Base-by-base conservation (phyloP, 2,797 vertebrate species). In the Discoglossus pictus region DNA sequence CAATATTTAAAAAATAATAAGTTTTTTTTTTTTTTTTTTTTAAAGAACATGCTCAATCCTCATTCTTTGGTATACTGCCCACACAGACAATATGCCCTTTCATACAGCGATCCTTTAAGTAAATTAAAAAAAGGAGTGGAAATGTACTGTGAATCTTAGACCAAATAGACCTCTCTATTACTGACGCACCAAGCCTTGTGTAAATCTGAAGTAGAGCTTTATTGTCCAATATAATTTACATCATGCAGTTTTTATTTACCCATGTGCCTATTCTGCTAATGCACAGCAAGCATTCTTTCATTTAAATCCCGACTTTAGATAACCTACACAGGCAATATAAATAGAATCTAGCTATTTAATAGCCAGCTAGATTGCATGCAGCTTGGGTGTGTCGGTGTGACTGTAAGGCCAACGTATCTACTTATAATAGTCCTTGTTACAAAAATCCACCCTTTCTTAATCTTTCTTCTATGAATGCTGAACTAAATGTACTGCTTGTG, bases 401-500 rank as follows among this genome's bases (percentile, higher is more conserved):
- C 44, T 36, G 23, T 31, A 8, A 62, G 44, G 44, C 34, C 60
- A 50, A 39, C 51, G 13, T 39, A 62, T 62, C 60, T 62, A 25
- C 40, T 62, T 62, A 25, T 34, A 51, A 62, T 40, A 51, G 60
- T 50, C 18, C 35, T 62, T 38, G 20, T 61, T 36, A 34, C n/a
- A 50, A 61, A 38, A 46, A 36, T 46, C 31, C 59, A 61, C 42
- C 20, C 34, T 21, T 48, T 62, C 48, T 36, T 48, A 18, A 25
- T 39, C 7, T 12, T 50, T 47, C 18, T 62, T 62, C 38, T 51
- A 21, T 36, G 44, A 36, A 42, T 40, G 36, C 36, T 38, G 60
- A 51, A 62, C 60, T 36, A 39, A 62, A 62, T 62, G 60, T 62
- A 51, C 60, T 48, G 48, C 50, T 40, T 50, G 12, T 24, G 47